phyloP scores from a whole-genome alignment of 2,797 vertebrate genomes.

The Sebastes diploproa region DNA sequence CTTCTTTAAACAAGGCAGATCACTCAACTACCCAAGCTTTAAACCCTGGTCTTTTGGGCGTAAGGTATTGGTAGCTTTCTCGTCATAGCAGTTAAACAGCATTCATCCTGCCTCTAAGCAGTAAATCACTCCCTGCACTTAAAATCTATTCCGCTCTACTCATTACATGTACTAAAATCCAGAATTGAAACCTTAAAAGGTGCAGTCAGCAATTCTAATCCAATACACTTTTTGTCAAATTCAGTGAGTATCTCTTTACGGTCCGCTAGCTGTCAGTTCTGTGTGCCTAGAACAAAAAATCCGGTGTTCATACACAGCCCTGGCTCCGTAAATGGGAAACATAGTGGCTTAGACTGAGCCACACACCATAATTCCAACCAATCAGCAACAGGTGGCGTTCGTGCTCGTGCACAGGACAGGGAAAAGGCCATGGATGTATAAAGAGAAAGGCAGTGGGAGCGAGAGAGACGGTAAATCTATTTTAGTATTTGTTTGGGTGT shows the following conservation, averaged over 20 bases:
- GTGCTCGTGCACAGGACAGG: too few relatives aligned
- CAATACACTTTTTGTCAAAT: background rate
- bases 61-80: background rate
- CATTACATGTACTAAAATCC: background rate
- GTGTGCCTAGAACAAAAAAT: background rate
- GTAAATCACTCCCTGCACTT: background rate
- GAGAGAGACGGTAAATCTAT: background rate
- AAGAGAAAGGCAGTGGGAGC: background rate
- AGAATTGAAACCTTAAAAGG: background rate
- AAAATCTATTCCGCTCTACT: too few relatives aligned
- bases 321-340: too few relatives aligned
- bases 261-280: background rate
- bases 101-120: background rate
- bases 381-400: too few relatives aligned
- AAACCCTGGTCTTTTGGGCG: background rate
- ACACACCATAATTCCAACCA: too few relatives aligned
- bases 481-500: background rate
- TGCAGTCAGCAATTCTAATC: background rate
- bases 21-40: background rate
- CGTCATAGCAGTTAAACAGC: background rate
- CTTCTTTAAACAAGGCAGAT: background rate
- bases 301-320: background rate
- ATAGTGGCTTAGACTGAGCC: too few relatives aligned
- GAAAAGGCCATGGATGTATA: background rate
- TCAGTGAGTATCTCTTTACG: background rate